These are phyloP conservation scores for Scophthalmus maximus DNA, from an alignment of 2,113 vertebrate species.

Conservation along the genomic window DNA sequence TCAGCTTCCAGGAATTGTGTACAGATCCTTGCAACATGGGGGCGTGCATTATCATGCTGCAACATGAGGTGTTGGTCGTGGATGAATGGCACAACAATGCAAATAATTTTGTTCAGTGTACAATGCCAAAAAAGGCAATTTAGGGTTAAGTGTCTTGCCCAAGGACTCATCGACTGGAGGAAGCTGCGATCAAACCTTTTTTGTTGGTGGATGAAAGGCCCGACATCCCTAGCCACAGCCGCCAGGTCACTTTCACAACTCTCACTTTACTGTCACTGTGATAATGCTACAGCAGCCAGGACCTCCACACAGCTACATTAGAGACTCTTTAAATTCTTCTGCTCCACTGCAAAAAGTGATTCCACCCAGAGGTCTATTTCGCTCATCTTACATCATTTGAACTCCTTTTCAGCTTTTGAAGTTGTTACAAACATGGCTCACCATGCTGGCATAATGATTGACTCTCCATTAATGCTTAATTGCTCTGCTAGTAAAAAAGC, in stretches of 20 bases:
- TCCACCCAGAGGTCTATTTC: slow-evolving; percentile 16
- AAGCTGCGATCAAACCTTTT: too few relatives aligned
- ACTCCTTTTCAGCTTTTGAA: slow-evolving; percentile 21
- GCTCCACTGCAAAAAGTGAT: slow-evolving; percentile 15
- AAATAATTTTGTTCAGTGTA: too few relatives aligned
- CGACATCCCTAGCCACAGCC: too few relatives aligned
- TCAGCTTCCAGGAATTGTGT: too few relatives aligned
- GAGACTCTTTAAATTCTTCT: slow-evolving; percentile 10
- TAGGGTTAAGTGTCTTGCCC: too few relatives aligned
- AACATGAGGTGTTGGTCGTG: too few relatives aligned
- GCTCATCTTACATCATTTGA: slow-evolving; percentile 25
- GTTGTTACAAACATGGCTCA: slow-evolving; percentile 10
- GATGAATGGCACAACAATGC: too few relatives aligned
- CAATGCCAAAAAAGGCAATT: too few relatives aligned
- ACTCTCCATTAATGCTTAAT: slow-evolving; percentile 32
- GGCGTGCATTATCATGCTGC: too few relatives aligned
- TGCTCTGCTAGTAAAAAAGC: slow-evolving; percentile 4
- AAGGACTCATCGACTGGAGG: too few relatives aligned
- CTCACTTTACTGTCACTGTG: not conserved
- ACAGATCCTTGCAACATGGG: too few relatives aligned
- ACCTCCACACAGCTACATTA: slow-evolving; percentile 4
- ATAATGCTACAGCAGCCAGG: not conserved
- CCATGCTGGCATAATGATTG: not conserved
- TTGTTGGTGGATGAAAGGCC: too few relatives aligned
- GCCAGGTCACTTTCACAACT: slow-evolving; percentile 28